These are phyloP conservation scores for Sebastes minor DNA, from an alignment of 2,797 vertebrate species.

Conservation along the genomic window DNA sequence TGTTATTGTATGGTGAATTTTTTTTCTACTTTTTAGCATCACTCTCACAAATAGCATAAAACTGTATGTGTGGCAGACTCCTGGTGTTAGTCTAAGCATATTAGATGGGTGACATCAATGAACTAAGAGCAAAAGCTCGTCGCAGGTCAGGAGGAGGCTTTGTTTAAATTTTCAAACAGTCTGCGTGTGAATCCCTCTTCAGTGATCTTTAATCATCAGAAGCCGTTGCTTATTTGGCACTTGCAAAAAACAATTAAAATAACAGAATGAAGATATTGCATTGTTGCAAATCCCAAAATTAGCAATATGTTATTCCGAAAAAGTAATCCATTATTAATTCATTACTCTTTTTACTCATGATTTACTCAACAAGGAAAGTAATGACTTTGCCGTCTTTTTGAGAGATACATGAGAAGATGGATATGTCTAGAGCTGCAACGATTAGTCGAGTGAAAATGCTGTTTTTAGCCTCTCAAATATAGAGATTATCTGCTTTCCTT, in stretches of 20 bases:
- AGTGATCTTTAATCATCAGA: constrained; percentile 2
- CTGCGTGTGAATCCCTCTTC: constrained; percentile 23
- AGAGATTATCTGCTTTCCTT: too few species aligned
- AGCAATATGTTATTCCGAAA: not conserved
- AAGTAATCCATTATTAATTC: not conserved
- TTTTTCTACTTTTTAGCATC: not conserved
- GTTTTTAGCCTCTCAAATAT: too few species aligned
- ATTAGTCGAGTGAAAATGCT: too few species aligned
- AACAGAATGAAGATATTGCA: not conserved
- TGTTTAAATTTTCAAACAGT: constrained; percentile 10
- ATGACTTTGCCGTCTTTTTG: not conserved
- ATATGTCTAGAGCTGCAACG: too few species aligned
- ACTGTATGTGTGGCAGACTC: not conserved
- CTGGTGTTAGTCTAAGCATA: constrained; percentile 21
- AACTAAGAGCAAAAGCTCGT: constrained; percentile 31
- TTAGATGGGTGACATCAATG: constrained; percentile 38
- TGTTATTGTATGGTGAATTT: not conserved
- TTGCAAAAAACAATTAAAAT: not conserved
- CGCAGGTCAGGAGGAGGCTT: constrained; percentile 36
- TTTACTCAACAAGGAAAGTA: not conserved
- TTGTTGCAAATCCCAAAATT: constrained; percentile 17
- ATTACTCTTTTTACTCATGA: not conserved
- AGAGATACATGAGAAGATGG: not conserved
- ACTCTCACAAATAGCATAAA: not conserved
- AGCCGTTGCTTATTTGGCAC: constrained; percentile 9